Evolutionary conservation across 1,140 invertebrate species (phyloP).

Genomic region (Trichonephila inaurata): DNA sequence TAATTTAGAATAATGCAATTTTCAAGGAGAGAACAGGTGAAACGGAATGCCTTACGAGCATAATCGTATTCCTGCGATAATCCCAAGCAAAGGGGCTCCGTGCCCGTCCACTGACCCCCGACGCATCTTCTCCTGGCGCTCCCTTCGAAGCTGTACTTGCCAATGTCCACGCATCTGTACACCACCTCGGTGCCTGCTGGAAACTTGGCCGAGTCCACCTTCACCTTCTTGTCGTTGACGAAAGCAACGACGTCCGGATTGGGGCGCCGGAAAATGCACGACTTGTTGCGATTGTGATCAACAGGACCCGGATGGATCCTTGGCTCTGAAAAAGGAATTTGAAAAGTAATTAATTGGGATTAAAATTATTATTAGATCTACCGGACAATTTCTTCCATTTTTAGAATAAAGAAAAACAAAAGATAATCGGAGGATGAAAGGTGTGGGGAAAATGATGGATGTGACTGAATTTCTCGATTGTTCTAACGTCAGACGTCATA

Average conservation of each 20-base stretch:
- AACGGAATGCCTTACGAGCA: slow-evolving; percentile 84
- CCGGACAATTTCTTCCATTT: no score
- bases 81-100: slow-evolving; percentile 88
- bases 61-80: slow-evolving; percentile 92
- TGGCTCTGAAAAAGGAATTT: slow-evolving; percentile 6
- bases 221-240: slow-evolving; percentile 88
- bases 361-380: no score
- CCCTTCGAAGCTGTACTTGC: slow-evolving; percentile 85
- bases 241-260: slow-evolving; percentile 90
- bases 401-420: no score
- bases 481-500: no score
- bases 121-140: slow-evolving; percentile 86
- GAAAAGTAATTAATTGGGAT: no score
- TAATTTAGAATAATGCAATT: no score
- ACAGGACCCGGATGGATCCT: slow-evolving; percentile 19
- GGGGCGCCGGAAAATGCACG: slow-evolving; percentile 88
- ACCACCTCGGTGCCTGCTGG: slow-evolving; percentile 87
- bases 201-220: slow-evolving; percentile 86
- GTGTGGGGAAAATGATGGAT: no score
- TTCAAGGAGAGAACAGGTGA: background rate
- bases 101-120: slow-evolving; percentile 89
- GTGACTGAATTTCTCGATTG: no score
- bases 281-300: slow-evolving; percentile 83
- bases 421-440: no score
- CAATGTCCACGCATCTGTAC: slow-evolving; percentile 88